Evolutionary conservation across 2,797 vertebrate species (phyloP), one percentile per base, ranked within the genome.

Genomic region (Paramormyrops hopkinsi): DNA sequence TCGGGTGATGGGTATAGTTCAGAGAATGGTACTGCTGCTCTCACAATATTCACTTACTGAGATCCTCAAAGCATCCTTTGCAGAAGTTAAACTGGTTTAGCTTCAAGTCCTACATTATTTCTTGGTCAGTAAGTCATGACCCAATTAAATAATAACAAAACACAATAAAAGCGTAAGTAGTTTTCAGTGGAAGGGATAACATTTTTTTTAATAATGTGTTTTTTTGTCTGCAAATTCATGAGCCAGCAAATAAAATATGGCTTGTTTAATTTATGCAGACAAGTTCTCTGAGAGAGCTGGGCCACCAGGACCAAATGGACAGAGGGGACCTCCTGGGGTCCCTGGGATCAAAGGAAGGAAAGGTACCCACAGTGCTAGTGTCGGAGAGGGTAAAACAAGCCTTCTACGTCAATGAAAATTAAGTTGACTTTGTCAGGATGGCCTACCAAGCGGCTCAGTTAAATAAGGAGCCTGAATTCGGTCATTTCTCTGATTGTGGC

Each of bases 251-350:
- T 54, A 29, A 76, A 41, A n/a, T 56, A 9, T 87, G 22, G 19
- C 62, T 56, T 89, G 51, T 84, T 41, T 69, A 82, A 53, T 48
- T 69, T 8, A 19, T 46, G 6, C n/a, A 48, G 76, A 83, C 25
- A 7, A 73, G 7, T 33, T 85, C 3, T 79, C 54, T 53, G 59
- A 89, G 29, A 29, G 87, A 76, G 17, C 4, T 41, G 89, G 89
- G 17, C 37, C 3, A 8, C 89, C 88, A 12, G 90, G 90, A 86
- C 48, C 12, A 14, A 87, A 86, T 25, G 90, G 90, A 17, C 22
- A 9, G 12, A 88, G 82, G 65, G 91, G 91, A 22, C 83, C 54
- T 19, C 89, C 88, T 54, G 91, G 91, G 14, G 46, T 0, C 19
- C 33, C 3, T 48, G 91, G 91, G 14, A 14, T 50, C 37, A 87